Evolutionary conservation across 2,113 vertebrate species (phyloP).

Genomic region (Kryptolebias marmoratus): DNA sequence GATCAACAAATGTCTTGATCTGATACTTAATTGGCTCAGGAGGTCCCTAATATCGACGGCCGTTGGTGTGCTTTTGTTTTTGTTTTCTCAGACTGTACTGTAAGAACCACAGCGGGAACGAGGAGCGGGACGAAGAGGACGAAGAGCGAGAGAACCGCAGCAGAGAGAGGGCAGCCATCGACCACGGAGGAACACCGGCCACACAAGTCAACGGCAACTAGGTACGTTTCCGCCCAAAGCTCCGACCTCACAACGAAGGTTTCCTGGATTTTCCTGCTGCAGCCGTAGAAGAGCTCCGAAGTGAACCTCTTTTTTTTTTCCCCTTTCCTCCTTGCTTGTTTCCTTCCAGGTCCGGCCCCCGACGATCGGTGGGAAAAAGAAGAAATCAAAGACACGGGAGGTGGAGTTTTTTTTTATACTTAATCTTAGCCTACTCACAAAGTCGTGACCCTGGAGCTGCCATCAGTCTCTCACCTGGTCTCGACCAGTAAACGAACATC

Average conservation of each 20-base stretch:
- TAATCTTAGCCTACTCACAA: conserved; percentile 59
- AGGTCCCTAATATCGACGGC: too few relatives aligned
- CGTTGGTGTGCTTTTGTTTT: neutral
- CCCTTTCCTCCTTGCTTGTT: too few relatives aligned
- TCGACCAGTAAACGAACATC: conserved; percentile 27
- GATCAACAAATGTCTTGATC: too few relatives aligned
- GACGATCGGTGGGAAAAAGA: conserved; percentile 23
- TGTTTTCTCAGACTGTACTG: conserved; percentile 88
- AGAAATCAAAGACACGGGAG: conserved; percentile 47
- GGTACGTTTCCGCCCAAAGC: conserved; percentile 63
- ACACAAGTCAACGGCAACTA: conserved; percentile 96
- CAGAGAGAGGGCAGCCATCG: conserved; percentile 87
- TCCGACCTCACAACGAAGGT: neutral
- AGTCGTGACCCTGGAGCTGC: conserved; percentile 37
- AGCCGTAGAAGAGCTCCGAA: neutral
- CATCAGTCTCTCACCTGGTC: conserved; percentile 34
- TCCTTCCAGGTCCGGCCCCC: conserved; percentile 53
- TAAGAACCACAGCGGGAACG: conserved; percentile 99
- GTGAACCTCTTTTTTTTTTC: neutral
- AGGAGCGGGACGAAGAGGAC: conserved; percentile 98
- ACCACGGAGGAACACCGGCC: conserved; percentile 83
- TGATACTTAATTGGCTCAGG: too few relatives aligned
- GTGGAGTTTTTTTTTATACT: conserved; percentile 81
- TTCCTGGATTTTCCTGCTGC: neutral
- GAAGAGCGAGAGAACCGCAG: conserved; percentile 97